Evolutionary conservation across 2,888 invertebrate genomes (phyloP).

Genomic region (Leucozona laternaria): DNA sequence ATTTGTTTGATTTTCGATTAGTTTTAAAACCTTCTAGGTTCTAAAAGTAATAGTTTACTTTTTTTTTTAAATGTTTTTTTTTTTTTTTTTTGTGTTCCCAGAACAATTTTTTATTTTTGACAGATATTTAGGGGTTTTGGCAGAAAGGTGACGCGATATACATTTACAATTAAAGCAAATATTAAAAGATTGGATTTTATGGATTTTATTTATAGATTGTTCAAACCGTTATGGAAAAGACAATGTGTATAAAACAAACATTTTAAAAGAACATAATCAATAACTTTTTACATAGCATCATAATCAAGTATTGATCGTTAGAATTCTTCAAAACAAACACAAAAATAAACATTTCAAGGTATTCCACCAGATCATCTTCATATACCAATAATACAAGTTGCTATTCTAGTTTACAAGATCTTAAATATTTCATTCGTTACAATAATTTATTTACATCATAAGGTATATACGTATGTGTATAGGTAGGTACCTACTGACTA

Average conservation of each 20-base stretch:
- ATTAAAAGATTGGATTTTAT: too few species aligned
- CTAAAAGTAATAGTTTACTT: too few species aligned
- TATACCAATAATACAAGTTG: neutral
- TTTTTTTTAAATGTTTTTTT: too few species aligned
- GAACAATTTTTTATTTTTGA: too few species aligned
- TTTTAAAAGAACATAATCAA: neutral
- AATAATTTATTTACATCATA: neutral
- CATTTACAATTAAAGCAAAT: too few species aligned
- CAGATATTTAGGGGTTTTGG: too few species aligned
- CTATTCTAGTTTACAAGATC: neutral
- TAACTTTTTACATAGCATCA: neutral
- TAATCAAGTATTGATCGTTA: neutral
- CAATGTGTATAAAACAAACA: neutral
- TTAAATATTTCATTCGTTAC: neutral
- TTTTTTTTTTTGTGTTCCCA: too few species aligned
- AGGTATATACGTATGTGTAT: neutral
- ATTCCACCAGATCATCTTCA: conserved; percentile 10
- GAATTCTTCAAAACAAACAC: neutral
- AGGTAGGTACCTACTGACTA: neutral
- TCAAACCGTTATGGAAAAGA: too few species aligned
- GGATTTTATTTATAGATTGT: too few species aligned
- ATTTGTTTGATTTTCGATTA: too few species aligned
- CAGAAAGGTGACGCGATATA: too few species aligned
- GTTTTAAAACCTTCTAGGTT: too few species aligned
- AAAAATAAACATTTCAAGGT: neutral